A percentile compares a stretch with the other conserved stretches of the same genome.
phyloP scores from a whole-genome alignment of 2,113 vertebrate species.

The Oryzias javanicus region DNA sequence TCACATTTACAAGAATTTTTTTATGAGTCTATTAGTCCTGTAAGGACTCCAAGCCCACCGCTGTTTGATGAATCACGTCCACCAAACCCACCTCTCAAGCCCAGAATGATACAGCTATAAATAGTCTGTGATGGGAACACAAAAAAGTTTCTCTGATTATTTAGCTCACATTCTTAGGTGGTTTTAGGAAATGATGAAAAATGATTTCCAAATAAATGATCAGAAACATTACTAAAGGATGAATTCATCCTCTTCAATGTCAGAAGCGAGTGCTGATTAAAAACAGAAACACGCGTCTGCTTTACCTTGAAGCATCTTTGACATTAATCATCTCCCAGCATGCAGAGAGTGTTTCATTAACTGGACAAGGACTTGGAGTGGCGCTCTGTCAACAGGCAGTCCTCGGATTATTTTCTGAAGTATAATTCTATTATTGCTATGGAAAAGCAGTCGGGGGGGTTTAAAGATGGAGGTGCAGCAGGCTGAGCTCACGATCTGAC shows the following conservation, averaged over 20 bases:
- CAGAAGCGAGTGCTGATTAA: conserved; percentile 6
- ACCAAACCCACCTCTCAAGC: conserved; percentile 11
- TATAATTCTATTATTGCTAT: conserved; percentile 50
- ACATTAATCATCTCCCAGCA: conserved; percentile 67
- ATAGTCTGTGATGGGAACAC: conserved; percentile 7
- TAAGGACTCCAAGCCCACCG: conserved; percentile 30
- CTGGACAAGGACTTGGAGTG: conserved; percentile 64
- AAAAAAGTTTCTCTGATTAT: conserved; percentile 1
- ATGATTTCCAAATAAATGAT: too few species aligned
- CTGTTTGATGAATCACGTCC: conserved; percentile 40
- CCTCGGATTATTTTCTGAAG: conserved; percentile 58
- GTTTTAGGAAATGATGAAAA: too few species aligned
- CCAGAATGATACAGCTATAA: conserved; percentile 17
- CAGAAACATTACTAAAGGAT: too few species aligned
- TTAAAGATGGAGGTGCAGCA: conserved; percentile 50
- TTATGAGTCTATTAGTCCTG: conserved; percentile 44
- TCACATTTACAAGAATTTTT: conserved; percentile 42
- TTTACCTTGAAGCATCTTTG: conserved; percentile 46
- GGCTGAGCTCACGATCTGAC: conserved; percentile 28
- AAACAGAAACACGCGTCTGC: conserved; percentile 34
- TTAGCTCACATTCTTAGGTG: neutral
- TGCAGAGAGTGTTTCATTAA: conserved; percentile 62
- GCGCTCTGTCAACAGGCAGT: conserved; percentile 43
- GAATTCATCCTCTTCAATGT: conserved; percentile 1
- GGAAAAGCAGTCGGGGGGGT: conserved; percentile 28